These are phyloP conservation scores for Sminthurides bifidus DNA, from an alignment of 1,140 invertebrate genomes.

Conservation along the genomic window DNA sequence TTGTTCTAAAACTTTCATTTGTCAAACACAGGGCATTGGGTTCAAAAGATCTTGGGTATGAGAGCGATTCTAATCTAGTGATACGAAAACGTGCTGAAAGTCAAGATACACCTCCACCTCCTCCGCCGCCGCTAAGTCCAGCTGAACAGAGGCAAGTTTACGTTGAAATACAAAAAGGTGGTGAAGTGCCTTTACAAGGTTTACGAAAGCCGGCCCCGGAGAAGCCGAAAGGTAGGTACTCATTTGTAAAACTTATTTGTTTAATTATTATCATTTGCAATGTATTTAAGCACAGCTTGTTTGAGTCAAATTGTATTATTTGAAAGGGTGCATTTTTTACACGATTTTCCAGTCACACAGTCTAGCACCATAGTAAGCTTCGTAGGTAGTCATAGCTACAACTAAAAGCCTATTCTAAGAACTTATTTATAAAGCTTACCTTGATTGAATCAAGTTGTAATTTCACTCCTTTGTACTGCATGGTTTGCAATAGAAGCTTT, in stretches of 20 bases:
- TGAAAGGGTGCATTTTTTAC: not conserved
- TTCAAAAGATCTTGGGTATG: slow-evolving; percentile 71
- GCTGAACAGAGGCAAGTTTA: slow-evolving; percentile 68
- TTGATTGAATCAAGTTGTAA: no score
- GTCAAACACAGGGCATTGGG: slow-evolving; percentile 47
- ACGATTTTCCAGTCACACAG: not conserved
- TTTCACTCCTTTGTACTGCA: no score
- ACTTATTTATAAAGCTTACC: no score
- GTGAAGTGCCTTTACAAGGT: slow-evolving; percentile 78
- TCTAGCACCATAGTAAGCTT: not conserved
- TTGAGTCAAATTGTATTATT: not conserved
- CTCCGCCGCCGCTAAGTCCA: slow-evolving; percentile 55
- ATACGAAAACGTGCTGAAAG: slow-evolving; percentile 57
- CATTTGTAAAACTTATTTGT: not conserved
- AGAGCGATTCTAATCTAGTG: slow-evolving; percentile 75
- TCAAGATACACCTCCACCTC: slow-evolving; percentile 23
- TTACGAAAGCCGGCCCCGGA: slow-evolving; percentile 76
- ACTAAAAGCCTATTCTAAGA: no score
- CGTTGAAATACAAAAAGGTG: slow-evolving; percentile 72
- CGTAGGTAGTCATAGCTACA: not conserved
- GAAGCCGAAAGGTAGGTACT: slow-evolving; percentile 62
- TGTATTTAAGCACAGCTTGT: not conserved
- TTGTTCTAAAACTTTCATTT: not conserved
- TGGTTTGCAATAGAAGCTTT: no score
- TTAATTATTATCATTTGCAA: not conserved